Percentiles rank a stretch among this genome's conserved stretches.
phyloP scores from a whole-genome alignment of 2,888 invertebrate genomes.

The Rhingia campestris region DNA sequence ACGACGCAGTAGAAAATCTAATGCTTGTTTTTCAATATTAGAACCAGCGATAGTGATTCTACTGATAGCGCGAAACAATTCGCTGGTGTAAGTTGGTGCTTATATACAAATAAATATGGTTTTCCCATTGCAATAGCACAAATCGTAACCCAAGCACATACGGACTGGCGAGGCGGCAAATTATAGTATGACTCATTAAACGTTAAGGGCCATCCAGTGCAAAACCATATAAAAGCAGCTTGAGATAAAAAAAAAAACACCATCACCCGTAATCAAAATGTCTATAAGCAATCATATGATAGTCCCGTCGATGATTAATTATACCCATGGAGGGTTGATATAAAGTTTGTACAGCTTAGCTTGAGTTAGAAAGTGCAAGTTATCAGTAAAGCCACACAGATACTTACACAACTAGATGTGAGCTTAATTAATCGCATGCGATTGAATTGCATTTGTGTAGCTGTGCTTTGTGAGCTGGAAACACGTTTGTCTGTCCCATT shows the following conservation, averaged over 20 bases:
- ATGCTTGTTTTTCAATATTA: not conserved
- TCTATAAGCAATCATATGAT: not conserved
- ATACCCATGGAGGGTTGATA: no score
- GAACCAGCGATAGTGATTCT: not conserved
- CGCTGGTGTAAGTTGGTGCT: not conserved
- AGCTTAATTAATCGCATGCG: no score
- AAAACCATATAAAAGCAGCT: slow-evolving; percentile 15
- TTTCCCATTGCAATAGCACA: not conserved
- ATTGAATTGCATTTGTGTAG: no score
- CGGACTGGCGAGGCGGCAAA: not conserved
- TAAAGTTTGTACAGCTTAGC: no score
- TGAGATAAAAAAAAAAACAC: slow-evolving; percentile 6
- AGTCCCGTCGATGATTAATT: no score
- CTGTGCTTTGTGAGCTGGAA: not conserved
- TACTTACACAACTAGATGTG: no score
- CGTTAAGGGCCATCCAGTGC: not conserved
- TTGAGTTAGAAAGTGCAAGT: no score
- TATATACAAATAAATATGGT: not conserved
- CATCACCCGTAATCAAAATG: not conserved
- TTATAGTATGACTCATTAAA: not conserved
- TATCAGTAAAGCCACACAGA: no score
- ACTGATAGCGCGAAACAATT: slow-evolving; percentile 2
- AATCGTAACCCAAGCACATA: not conserved
- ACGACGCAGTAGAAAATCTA: not conserved
- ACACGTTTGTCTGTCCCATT: slow-evolving; percentile 35